Conservation (phyloP, 2,113 vertebrate species). For the Passer montanus region DNA sequence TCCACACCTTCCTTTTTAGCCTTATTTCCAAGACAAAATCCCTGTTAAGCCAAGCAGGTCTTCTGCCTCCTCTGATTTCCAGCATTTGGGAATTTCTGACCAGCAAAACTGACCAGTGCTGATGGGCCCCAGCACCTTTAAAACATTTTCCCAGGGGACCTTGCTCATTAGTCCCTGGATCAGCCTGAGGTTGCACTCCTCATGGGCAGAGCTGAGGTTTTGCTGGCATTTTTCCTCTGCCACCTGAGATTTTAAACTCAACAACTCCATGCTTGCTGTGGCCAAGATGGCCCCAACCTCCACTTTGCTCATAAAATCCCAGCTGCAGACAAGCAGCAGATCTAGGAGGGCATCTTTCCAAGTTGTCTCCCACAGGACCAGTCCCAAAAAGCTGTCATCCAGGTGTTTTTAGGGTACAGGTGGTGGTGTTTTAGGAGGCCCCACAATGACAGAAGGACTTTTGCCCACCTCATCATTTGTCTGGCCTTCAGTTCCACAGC, state of each 20-base stretch:
- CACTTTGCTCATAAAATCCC: not conserved
- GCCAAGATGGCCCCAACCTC: too few relatives aligned
- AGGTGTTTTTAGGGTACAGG: not conserved
- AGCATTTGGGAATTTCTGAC: not conserved
- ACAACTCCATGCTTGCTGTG: not conserved
- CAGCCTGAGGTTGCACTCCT: not conserved
- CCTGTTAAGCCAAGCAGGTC: not conserved
- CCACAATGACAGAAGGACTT: not conserved
- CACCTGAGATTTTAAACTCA: not conserved
- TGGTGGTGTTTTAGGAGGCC: not conserved
- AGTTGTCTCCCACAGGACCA: not conserved
- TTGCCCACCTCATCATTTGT: not conserved
- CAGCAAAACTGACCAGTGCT: not conserved
- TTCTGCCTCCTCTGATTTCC: accelerated
- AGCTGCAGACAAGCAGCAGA: not conserved
- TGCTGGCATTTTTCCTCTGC: not conserved
- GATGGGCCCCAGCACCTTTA: not conserved
- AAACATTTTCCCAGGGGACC: not conserved
- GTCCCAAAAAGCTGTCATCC: not conserved
- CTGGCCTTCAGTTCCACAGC: not conserved
- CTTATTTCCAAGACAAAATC: not conserved
- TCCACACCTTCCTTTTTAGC: not conserved
- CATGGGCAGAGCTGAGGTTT: not conserved
- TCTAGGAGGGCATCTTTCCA: not conserved
- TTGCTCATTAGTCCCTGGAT: not conserved